Evolutionary conservation across 2,113 vertebrate species (phyloP).

Genomic region (Cynoglossus semilaevis): DNA sequence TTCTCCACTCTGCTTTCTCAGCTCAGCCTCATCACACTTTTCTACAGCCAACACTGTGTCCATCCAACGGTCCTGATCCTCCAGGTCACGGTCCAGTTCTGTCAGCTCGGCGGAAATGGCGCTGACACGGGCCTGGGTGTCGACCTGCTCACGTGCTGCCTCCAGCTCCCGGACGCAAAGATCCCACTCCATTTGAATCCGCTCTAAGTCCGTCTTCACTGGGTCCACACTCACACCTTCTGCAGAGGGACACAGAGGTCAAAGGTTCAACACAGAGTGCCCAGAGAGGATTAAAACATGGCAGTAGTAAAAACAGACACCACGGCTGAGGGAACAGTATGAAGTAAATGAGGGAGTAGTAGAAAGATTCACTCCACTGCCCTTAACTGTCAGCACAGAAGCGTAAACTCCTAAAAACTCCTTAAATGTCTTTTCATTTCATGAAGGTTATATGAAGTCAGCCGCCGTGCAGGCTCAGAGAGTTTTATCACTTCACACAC

Average conservation of each 20-base stretch:
- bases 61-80: slow-evolving; percentile 81
- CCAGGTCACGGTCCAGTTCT: slow-evolving; percentile 73
- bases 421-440: slow-evolving; percentile 34
- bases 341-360: slow-evolving; percentile 20
- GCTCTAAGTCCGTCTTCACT: slow-evolving; percentile 66
- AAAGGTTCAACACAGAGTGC: background rate
- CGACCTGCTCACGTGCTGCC: slow-evolving; percentile 74
- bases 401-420: slow-evolving; percentile 34
- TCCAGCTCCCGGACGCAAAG: slow-evolving; percentile 71
- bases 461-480: slow-evolving; percentile 31
- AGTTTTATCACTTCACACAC: slow-evolving; percentile 40
- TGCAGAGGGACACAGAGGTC: slow-evolving; percentile 36
- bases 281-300: background rate
- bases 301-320: background rate
- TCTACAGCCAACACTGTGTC: slow-evolving; percentile 6
- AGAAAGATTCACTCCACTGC: slow-evolving; percentile 9
- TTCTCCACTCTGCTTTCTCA: slow-evolving; percentile 67
- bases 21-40: slow-evolving; percentile 48
- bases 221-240: slow-evolving; percentile 71
- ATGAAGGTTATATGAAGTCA: slow-evolving; percentile 37
- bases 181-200: slow-evolving; percentile 81
- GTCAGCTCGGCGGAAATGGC: slow-evolving; percentile 76
- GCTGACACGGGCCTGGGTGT: slow-evolving; percentile 78
- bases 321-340: slow-evolving; percentile 1
- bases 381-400: slow-evolving; percentile 24